Evolutionary conservation across 2,797 vertebrate genomes (phyloP).

Genomic region (Coregonus suidteri): DNA sequence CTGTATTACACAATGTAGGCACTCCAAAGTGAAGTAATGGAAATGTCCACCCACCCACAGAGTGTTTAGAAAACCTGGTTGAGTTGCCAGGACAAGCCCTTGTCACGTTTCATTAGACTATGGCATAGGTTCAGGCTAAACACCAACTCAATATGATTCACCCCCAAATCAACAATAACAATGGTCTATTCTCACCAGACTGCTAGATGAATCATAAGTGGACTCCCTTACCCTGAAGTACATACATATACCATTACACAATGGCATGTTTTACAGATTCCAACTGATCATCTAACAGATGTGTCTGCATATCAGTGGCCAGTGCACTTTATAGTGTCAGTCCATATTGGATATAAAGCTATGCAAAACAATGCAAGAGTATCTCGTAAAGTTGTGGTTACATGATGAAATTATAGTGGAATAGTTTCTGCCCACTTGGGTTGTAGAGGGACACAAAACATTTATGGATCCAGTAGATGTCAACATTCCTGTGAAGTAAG

Average conservation of each 20-base stretch:
- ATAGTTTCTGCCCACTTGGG: slow-evolving; percentile 40
- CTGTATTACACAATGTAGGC: slow-evolving; percentile 9
- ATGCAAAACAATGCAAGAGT: slow-evolving; percentile 41
- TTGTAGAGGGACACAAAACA: slow-evolving; percentile 47
- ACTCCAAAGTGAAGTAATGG: too few species aligned
- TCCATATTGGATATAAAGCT: slow-evolving; percentile 41
- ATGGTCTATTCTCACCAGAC: slow-evolving; percentile 1
- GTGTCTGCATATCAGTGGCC: slow-evolving; percentile 38
- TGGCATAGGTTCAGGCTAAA: slow-evolving; percentile 38
- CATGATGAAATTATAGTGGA: slow-evolving; percentile 6
- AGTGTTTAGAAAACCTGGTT: slow-evolving; percentile 12
- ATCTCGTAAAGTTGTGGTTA: slow-evolving; percentile 15
- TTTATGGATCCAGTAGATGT: slow-evolving; percentile 55
- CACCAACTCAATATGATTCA: slow-evolving; percentile 42
- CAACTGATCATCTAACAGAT: slow-evolving; percentile 53
- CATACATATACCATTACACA: slow-evolving; percentile 27
- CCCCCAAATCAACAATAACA: slow-evolving; percentile 24
- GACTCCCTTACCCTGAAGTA: slow-evolving; percentile 37
- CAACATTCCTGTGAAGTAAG: slow-evolving; percentile 77
- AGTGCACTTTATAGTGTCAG: slow-evolving; percentile 23
- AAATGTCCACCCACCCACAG: too few species aligned
- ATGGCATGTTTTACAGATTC: slow-evolving; percentile 39
- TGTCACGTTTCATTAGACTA: slow-evolving; percentile 39
- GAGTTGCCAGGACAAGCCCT: slow-evolving; percentile 39
- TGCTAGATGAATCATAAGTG: slow-evolving; percentile 46